These are phyloP conservation scores for Trachelus troglodyta DNA, from an alignment of 2,888 invertebrate species.

Conservation along the genomic window DNA sequence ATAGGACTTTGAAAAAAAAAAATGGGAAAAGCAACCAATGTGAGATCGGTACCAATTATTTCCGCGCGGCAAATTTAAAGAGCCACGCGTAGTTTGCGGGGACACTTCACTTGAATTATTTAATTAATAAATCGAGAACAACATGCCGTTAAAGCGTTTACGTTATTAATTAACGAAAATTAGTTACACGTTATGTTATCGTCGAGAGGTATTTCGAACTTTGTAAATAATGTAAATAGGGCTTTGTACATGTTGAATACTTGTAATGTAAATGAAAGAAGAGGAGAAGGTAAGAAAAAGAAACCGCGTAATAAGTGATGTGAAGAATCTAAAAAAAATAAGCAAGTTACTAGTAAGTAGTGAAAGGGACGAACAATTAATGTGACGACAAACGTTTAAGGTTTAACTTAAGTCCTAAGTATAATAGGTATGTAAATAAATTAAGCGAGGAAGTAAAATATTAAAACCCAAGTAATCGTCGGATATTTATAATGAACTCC, in stretches of 20 bases:
- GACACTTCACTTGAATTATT: neutral
- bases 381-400: constrained; percentile 47
- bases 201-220: constrained; percentile 39
- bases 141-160: constrained; percentile 12
- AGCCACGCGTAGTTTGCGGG: neutral
- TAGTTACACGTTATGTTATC: constrained; percentile 31
- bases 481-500: constrained; percentile 57
- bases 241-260: constrained; percentile 71
- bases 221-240: constrained; percentile 70
- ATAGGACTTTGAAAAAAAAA: neutral
- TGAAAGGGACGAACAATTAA: constrained; percentile 48
- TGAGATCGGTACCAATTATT: neutral
- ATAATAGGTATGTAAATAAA: constrained; percentile 63
- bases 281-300: constrained; percentile 29
- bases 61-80: neutral
- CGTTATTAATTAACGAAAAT: constrained; percentile 29
- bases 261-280: constrained; percentile 60
- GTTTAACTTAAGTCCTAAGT: constrained; percentile 55
- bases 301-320: constrained; percentile 50
- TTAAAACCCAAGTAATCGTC: constrained; percentile 60
- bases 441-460: constrained; percentile 57
- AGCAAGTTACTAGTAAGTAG: constrained; percentile 55
- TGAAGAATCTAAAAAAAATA: constrained; percentile 50
- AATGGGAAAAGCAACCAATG: neutral
- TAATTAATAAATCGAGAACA: neutral